phyloP scores from a whole-genome alignment of 1,140 invertebrate genomes.

The Telenomus remus region DNA sequence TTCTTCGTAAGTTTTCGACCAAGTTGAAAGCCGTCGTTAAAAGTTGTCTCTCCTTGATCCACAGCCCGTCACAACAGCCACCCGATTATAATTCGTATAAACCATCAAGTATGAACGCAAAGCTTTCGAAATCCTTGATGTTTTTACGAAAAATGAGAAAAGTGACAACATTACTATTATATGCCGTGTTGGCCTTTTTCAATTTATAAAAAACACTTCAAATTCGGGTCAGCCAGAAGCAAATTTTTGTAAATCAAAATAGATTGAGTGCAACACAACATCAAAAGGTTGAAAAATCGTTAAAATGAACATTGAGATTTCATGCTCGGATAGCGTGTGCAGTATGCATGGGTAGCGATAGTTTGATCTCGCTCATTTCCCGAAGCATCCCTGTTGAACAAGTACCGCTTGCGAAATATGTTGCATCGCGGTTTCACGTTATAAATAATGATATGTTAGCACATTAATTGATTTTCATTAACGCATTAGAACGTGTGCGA shows the following conservation, averaged over 20 bases:
- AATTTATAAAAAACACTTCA: too few species aligned
- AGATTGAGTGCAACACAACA: conserved; percentile 14
- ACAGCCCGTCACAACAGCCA: conserved; percentile 7
- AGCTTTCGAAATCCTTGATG: background rate
- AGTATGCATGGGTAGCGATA: conserved; percentile 36
- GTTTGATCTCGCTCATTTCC: conserved; percentile 31
- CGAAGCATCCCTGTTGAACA: conserved; percentile 21
- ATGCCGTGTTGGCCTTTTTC: too few species aligned
- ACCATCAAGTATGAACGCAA: conserved; percentile 3
- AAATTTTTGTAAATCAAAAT: too few species aligned
- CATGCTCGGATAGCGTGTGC: conserved; percentile 40
- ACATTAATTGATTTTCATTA: conserved; percentile 13
- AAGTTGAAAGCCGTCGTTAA: conserved; percentile 51
- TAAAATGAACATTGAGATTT: conserved; percentile 45
- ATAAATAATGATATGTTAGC: conserved; percentile 10
- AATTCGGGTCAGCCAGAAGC: too few species aligned
- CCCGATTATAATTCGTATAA: conserved; percentile 34
- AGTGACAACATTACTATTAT: too few species aligned
- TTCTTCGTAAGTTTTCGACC: conserved; percentile 45
- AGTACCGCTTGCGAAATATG: conserved; percentile 11
- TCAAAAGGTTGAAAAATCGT: conserved; percentile 41
- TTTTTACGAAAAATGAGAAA: background rate
- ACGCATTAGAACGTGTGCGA: conserved; percentile 3
- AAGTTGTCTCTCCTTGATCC: conserved; percentile 47
- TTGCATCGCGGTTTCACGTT: conserved; percentile 15